Evolutionary conservation across 2,888 invertebrate genomes (phyloP).

Genomic region (Ormyrus pomaceus): DNA sequence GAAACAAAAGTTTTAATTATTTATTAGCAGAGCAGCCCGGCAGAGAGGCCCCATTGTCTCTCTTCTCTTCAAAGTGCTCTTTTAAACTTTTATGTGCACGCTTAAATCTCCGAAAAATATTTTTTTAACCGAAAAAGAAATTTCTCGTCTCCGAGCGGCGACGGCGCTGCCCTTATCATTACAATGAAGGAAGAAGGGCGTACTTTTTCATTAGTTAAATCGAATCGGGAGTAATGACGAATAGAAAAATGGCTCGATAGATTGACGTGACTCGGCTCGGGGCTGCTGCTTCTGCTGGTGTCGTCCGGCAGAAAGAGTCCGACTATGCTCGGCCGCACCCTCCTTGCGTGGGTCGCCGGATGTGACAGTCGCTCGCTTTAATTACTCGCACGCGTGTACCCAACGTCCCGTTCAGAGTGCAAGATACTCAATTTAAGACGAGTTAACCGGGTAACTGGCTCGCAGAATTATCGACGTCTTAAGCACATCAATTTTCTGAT

Average conservation of each 20-base stretch:
- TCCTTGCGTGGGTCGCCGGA: slow-evolving; percentile 75
- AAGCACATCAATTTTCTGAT: not conserved
- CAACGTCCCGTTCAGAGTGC: slow-evolving; percentile 54
- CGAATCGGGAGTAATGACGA: slow-evolving; percentile 41
- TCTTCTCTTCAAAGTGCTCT: slow-evolving; percentile 39
- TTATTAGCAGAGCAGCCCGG: slow-evolving; percentile 66
- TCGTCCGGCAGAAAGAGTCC: slow-evolving; percentile 57
- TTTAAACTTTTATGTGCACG: slow-evolving; percentile 48
- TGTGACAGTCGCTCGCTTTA: slow-evolving; percentile 75
- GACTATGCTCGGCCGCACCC: slow-evolving; percentile 68
- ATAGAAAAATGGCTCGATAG: slow-evolving; percentile 51
- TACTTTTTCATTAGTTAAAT: slow-evolving; percentile 43
- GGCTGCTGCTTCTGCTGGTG: slow-evolving; percentile 41
- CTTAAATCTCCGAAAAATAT: slow-evolving; percentile 52
- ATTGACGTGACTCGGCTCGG: slow-evolving; percentile 61
- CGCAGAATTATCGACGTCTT: slow-evolving; percentile 45
- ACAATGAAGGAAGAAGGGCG: not conserved
- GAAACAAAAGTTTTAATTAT: slow-evolving; percentile 75
- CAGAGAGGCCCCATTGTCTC: slow-evolving; percentile 45
- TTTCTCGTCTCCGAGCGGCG: not conserved
- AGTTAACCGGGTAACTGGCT: slow-evolving; percentile 28
- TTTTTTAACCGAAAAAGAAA: slow-evolving; percentile 5
- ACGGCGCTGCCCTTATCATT: not conserved
- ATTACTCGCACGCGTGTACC: slow-evolving; percentile 70
- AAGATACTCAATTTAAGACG: slow-evolving; percentile 58